A percentile compares a stretch with the other conserved stretches of the same genome.
phyloP scores from a whole-genome alignment of 2,797 vertebrate genomes.

The Poecilia gillii region DNA sequence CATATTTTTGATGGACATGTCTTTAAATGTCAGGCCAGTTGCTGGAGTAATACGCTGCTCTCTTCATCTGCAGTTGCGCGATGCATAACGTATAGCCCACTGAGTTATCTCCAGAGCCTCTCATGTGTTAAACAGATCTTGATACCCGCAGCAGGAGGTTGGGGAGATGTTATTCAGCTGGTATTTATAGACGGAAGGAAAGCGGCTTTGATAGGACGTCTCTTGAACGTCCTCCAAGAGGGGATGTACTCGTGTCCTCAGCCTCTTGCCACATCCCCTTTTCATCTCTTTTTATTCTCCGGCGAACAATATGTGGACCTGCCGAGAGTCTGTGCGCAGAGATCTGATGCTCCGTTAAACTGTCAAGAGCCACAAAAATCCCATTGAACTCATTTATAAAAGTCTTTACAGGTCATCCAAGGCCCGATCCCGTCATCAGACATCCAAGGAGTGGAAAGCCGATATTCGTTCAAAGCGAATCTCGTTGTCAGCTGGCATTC shows the following conservation, averaged over 20 bases:
- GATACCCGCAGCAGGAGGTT: constrained; percentile 28
- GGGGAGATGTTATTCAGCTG: constrained; percentile 68
- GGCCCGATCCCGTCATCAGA: constrained; percentile 8
- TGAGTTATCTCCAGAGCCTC: constrained; percentile 23
- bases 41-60: constrained; percentile 18
- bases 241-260: constrained; percentile 72
- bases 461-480: constrained; percentile 19
- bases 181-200: constrained; percentile 80
- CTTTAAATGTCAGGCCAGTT: background rate
- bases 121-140: constrained; percentile 80
- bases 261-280: constrained; percentile 56
- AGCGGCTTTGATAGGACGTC: constrained; percentile 69
- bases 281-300: constrained; percentile 60
- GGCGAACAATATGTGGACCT: constrained; percentile 41
- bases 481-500: constrained; percentile 3
- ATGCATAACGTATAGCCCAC: constrained; percentile 16
- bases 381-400: constrained; percentile 50
- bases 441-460: constrained; percentile 18
- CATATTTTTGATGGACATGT: constrained; percentile 1
- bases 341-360: constrained; percentile 42
- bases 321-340: constrained; percentile 30
- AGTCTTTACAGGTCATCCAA: constrained; percentile 14
- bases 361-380: constrained; percentile 23
- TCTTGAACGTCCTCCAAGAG: constrained; percentile 62
- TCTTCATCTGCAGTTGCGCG: constrained; percentile 14